Conservation (phyloP, 1,140 invertebrate species). For the Octopus bimaculoides region DNA sequence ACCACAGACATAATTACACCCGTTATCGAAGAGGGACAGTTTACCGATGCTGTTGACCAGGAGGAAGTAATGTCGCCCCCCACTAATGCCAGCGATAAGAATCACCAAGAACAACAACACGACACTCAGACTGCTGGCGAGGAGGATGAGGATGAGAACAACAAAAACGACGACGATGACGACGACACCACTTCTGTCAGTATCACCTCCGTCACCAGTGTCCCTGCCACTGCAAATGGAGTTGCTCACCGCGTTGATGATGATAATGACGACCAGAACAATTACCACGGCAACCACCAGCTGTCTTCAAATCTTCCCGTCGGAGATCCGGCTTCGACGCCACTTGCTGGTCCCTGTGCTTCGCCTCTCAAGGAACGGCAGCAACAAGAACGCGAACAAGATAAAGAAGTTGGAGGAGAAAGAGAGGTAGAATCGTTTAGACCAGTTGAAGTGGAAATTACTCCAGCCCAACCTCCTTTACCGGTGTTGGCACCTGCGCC, state of each 20-base stretch:
- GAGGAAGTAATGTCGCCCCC: too few species aligned
- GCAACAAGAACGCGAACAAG: neutral
- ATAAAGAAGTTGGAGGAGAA: neutral
- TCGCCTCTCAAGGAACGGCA: too few species aligned
- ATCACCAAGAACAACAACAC: too few species aligned
- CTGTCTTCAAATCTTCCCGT: neutral
- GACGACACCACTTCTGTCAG: neutral
- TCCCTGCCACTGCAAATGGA: neutral
- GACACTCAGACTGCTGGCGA: too few species aligned
- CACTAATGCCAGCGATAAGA: too few species aligned
- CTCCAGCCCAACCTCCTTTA: neutral
- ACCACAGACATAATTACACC: neutral
- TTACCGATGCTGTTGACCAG: neutral
- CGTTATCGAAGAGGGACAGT: neutral
- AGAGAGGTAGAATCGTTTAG: neutral
- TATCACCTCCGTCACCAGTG: neutral
- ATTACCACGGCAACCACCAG: neutral
- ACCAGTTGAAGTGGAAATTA: neutral
- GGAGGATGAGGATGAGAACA: neutral
- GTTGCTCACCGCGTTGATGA: neutral
- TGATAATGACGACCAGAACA: neutral
- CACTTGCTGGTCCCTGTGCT: neutral
- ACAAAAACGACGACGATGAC: neutral
- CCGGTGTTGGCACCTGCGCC: constrained; percentile 18
- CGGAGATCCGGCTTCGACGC: neutral